Evolutionary conservation across 2,888 invertebrate species (phyloP).

Genomic region (Suillia variegata): DNA sequence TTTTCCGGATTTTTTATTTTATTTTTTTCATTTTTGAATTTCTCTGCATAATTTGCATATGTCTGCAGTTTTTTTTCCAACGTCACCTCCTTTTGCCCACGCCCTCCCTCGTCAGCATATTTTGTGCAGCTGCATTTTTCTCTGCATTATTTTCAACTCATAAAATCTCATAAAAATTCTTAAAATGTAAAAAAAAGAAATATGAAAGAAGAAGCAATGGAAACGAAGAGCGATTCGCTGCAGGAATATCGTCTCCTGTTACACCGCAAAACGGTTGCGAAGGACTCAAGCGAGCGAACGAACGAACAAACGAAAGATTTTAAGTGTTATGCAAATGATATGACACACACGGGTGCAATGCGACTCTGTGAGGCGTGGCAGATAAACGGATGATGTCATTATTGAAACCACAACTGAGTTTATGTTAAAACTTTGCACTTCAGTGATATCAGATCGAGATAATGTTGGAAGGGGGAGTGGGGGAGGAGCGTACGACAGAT

Average conservation of each 20-base stretch:
- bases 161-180: background rate
- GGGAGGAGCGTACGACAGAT: too few relatives aligned
- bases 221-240: background rate
- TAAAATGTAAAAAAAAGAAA: background rate
- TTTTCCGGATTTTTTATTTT: background rate
- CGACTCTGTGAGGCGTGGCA: conserved; percentile 1
- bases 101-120: too few relatives aligned
- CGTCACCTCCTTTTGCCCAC: background rate
- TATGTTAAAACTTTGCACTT: too few relatives aligned
- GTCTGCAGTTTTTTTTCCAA: background rate
- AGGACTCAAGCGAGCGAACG: too few relatives aligned
- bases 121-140: background rate
- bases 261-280: background rate
- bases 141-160: background rate
- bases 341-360: background rate
- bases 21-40: background rate
- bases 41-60: background rate
- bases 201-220: background rate
- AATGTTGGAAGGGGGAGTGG: too few relatives aligned
- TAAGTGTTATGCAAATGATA: conserved; percentile 3
- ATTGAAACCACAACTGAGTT: background rate
- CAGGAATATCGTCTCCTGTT: background rate
- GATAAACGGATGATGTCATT: background rate
- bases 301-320: too few relatives aligned
- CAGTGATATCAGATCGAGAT: too few relatives aligned